Base-by-base conservation (phyloP, 2,888 invertebrate species). In the Himalopsyche kuldschensis region DNA sequence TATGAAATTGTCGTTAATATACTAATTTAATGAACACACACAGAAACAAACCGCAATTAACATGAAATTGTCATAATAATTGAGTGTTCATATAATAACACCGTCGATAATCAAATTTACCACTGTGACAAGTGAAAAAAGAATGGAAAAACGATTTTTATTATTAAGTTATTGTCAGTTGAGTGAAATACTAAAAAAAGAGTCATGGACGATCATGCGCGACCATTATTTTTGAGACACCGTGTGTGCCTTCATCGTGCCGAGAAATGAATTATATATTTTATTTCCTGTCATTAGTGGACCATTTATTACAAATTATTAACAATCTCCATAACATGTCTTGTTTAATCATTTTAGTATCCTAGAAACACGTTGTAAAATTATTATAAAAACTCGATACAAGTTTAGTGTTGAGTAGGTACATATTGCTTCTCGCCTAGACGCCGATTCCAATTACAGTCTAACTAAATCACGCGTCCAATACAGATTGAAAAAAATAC, bases 241-340 rank as follows among this genome's bases (percentile, higher is more conserved):
- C 69, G 20, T 69, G 27, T 69, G 20, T 27, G 27, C 27, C 69
- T 69, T 69, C 27, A 69, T 69, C 69, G 69, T 27, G 69, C 24
- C 69, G 69, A 69, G 69, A 69, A 69, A 27, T 69, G 69, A 69
- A 69, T 69, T 69, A 69, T 69, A 69, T 69, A 69, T 69, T 69
- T 69, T 69, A 69, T 69, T 69, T 69, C 69, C 69, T 69, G 69
- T 69, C 69, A 69, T 69, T 69, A 69, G 69, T 69, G 69, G 27
- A 69, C 69, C 69, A 69, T 69, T 69, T 69, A 69, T 69, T 69
- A 69, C 69, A 69, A 69, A 69, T 69, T 69, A 69, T 69, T 69
- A 69, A 69, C 69, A 69, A 69, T 69, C 69, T 69, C 69, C 69
- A 69, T 69, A 69, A 69, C 69, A 69, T 69, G 69, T 69, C 69